phyloP scores from a whole-genome alignment of 2,113 vertebrate genomes.

The Megaceryle maxima region DNA sequence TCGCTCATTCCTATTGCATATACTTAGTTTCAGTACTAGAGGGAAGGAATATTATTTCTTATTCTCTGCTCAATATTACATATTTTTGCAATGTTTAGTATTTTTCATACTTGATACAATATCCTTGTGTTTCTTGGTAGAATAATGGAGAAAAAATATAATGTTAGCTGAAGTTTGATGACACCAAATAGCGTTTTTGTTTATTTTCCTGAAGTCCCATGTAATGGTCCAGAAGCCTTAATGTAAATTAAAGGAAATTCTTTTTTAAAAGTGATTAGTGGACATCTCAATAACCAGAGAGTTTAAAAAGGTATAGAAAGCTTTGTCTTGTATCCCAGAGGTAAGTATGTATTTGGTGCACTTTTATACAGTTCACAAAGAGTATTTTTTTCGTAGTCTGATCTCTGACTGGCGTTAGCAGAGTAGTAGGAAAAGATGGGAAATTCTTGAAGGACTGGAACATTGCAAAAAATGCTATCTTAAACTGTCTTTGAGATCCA shows the following conservation, averaged over 20 bases:
- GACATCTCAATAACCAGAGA: background rate
- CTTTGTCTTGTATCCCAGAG: background rate
- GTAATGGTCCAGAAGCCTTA: background rate
- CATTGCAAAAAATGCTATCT: background rate
- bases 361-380: background rate
- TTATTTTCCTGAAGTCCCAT: background rate
- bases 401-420: background rate
- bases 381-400: background rate
- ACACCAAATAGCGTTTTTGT: background rate
- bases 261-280: background rate
- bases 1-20: background rate
- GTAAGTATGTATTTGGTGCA: background rate
- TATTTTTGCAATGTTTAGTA: background rate
- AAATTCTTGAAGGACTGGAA: background rate
- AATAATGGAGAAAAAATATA: background rate
- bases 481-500: background rate
- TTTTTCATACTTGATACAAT: background rate
- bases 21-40: constrained; percentile 1
- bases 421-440: background rate
- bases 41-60: background rate
- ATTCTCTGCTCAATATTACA: background rate
- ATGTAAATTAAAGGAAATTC: background rate
- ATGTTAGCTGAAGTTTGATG: background rate
- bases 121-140: background rate
- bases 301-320: background rate